phyloP scores from a whole-genome alignment of 2,797 vertebrate species.

The Cossypha dichroa region DNA sequence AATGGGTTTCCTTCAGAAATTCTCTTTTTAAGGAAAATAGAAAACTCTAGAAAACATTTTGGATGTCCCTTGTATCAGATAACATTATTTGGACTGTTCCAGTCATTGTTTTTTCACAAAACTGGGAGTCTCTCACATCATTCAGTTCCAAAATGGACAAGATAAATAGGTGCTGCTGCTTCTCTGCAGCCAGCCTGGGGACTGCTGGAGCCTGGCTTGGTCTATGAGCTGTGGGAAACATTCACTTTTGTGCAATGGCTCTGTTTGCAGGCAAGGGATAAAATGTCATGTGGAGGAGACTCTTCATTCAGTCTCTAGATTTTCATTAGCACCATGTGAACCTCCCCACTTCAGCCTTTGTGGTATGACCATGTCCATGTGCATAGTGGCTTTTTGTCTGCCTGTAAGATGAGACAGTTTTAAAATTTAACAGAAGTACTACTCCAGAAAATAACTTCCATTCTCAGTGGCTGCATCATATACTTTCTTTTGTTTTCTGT shows the following conservation, averaged over 20 bases:
- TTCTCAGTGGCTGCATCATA: neutral
- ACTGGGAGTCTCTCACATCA: neutral
- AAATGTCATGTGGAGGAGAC: neutral
- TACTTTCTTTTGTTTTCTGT: neutral
- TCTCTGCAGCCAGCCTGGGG: neutral
- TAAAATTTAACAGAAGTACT: neutral
- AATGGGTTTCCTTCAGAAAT: neutral
- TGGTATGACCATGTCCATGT: neutral
- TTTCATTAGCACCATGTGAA: neutral
- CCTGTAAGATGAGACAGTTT: neutral
- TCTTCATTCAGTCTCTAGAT: neutral
- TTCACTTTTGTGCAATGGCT: neutral
- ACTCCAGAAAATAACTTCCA: neutral
- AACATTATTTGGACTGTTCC: neutral
- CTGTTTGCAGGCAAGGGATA: neutral
- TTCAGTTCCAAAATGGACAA: neutral
- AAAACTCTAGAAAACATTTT: neutral
- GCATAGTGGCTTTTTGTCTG: neutral
- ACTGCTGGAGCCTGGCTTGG: neutral
- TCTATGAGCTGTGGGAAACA: neutral
- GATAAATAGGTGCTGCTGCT: neutral
- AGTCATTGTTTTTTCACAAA: neutral
- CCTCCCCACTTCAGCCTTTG: neutral
- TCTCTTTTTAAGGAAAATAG: neutral
- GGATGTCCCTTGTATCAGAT: neutral